phyloP scores from a whole-genome alignment of 2,113 vertebrate species.

The Lethenteron reissneri region DNA sequence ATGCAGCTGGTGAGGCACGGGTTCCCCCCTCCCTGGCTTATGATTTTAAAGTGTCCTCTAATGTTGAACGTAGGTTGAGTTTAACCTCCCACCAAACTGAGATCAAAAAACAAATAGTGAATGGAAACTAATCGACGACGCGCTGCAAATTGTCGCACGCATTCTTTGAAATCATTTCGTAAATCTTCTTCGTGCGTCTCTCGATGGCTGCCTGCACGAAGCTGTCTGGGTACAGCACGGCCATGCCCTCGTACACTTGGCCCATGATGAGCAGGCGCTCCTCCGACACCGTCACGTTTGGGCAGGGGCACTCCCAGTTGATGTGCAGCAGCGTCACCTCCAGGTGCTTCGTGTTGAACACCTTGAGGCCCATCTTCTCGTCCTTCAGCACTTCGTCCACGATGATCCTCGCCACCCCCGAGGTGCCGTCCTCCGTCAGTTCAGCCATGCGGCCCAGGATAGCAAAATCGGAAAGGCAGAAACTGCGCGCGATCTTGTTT shows the following conservation, averaged over 20 bases:
- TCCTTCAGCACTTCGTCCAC: slow-evolving; percentile 90
- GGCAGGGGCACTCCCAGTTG: slow-evolving; percentile 85
- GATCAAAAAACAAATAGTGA: too few relatives aligned
- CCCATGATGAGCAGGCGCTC: slow-evolving; percentile 86
- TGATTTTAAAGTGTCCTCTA: too few relatives aligned
- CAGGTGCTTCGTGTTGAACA: slow-evolving; percentile 61
- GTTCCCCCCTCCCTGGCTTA: too few relatives aligned
- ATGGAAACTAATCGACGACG: too few relatives aligned
- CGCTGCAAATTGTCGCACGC: slow-evolving; percentile 55
- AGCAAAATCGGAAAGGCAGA: slow-evolving; percentile 81
- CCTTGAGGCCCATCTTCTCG: slow-evolving; percentile 87
- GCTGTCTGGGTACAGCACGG: slow-evolving; percentile 61
- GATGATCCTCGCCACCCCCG: slow-evolving; percentile 49
- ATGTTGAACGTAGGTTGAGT: too few relatives aligned
- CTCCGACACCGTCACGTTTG: slow-evolving; percentile 58
- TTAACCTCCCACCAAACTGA: too few relatives aligned
- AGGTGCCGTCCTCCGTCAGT: slow-evolving; percentile 52
- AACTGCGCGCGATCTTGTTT: slow-evolving; percentile 79
- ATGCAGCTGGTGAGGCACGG: too few relatives aligned
- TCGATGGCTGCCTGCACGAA: slow-evolving; percentile 48
- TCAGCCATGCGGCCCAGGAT: slow-evolving; percentile 59
- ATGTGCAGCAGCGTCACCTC: slow-evolving; percentile 74
- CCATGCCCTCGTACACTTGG: slow-evolving; percentile 62
- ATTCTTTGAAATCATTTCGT: slow-evolving; percentile 68
- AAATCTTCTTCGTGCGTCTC: slow-evolving; percentile 54